These are phyloP conservation scores for Ibidorhyncha struthersii DNA, from an alignment of 2,113 vertebrate genomes.

Conservation along the genomic window DNA sequence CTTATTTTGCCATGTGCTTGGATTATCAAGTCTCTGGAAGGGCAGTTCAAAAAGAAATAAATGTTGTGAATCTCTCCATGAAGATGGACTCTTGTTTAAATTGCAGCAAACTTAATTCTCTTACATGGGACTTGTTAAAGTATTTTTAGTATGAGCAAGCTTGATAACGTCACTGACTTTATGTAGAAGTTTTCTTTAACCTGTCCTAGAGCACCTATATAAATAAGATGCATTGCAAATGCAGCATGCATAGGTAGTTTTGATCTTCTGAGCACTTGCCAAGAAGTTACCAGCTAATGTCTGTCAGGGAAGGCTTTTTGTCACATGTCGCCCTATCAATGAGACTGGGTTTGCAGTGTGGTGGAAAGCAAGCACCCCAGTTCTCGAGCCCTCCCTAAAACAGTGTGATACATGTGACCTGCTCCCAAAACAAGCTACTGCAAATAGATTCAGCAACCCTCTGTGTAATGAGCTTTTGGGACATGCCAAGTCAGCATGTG, in stretches of 20 bases:
- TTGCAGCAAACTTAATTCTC: neutral
- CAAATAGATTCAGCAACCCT: neutral
- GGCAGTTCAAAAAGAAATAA: neutral
- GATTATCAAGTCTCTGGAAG: neutral
- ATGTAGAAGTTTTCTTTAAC: neutral
- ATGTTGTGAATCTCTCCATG: neutral
- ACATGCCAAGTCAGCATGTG: neutral
- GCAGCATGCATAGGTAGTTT: neutral
- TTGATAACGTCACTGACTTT: neutral
- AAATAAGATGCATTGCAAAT: neutral
- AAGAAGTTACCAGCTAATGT: neutral
- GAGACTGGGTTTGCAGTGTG: neutral
- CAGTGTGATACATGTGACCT: accelerated
- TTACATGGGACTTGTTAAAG: neutral
- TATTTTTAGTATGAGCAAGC: neutral
- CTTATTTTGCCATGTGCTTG: neutral
- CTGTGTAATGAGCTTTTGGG: neutral
- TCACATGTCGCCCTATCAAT: neutral
- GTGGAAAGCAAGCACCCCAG: neutral
- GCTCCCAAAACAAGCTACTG: neutral
- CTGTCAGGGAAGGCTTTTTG: neutral
- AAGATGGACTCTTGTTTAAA: neutral
- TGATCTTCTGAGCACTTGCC: neutral
- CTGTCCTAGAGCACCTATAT: neutral
- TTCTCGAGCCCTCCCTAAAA: neutral